Base-by-base conservation (phyloP, 2,888 invertebrate species). In the Heliconius hortense region DNA sequence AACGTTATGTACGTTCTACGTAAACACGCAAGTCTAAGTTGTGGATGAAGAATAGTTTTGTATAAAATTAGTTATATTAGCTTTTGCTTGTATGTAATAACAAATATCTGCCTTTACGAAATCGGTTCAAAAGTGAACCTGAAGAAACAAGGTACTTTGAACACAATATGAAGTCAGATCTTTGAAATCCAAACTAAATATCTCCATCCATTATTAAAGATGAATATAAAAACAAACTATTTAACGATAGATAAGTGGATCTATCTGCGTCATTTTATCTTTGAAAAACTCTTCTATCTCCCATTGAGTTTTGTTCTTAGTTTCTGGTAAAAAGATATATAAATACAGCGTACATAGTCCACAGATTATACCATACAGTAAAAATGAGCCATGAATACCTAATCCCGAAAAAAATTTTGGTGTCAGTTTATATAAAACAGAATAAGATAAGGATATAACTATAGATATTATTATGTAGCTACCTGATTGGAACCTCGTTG, bases 351-450 rank as follows among this genome's bases (percentile, higher is more conserved):
- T 78, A 60, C 82, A 82, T 5, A 82, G 1, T 4, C 82, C 81
- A n/a, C 81, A 72, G 1, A 80, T 73, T 13, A 83, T 21, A 24
- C 79, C 83, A 43, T 79, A 84, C 60, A 84, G 82, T 3, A 84
- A 72, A 76, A 90, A 90, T 2, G 87, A 85, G 1, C 89, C 90
- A 62, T 85, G 85, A 53, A 89, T 80, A 24, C 84, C 84, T 4
- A 89, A 80, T 4, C 77, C 76, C 67, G 81, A 82, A 73, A 88
- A 89, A 71, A 89, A 81, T 60, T 80, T 79, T 0, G 89, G 89
- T 2, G 89, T 84, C 64, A 87, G 75, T 84, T 89, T 89, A 4
- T 88, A 26, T 72, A 86, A 81, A 11, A 84, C 82, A 3, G 85
- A 86, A 84, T 85, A 85, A 62, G 86, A 75, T 56, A 85, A 60